A percentile compares a stretch with the other conserved stretches of the same genome.
Evolutionary conservation across 2,113 vertebrate genomes (phyloP).

Genomic region (Phalacrocorax aristotelis): DNA sequence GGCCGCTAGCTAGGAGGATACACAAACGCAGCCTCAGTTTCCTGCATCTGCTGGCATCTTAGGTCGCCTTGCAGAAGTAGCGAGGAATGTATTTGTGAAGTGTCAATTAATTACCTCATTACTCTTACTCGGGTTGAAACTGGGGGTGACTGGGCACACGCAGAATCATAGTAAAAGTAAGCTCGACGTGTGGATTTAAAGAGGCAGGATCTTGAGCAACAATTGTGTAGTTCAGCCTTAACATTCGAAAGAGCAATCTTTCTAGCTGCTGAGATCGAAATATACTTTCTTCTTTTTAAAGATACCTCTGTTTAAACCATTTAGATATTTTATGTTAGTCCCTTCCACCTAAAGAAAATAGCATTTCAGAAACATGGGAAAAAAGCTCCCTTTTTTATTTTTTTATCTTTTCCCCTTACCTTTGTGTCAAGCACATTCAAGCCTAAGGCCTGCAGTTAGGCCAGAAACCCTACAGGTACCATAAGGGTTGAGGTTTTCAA

Average conservation of each 20-base stretch:
- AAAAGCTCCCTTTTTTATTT: neutral
- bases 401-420: neutral
- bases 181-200: neutral
- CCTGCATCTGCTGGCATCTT: neutral
- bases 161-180: neutral
- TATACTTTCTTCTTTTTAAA: neutral
- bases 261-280: neutral
- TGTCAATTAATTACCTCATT: neutral
- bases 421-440: neutral
- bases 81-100: neutral
- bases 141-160: neutral
- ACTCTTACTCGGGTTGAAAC: neutral
- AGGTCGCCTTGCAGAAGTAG: neutral
- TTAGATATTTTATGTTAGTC: neutral
- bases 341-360: neutral
- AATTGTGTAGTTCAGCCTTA: neutral
- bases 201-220: neutral
- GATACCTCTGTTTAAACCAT: neutral
- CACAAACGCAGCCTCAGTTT: accelerated
- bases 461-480: neutral
- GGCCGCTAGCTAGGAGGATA: neutral
- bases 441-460: neutral
- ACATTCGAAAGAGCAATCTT: neutral
- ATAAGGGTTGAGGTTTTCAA: neutral
- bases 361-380: neutral